phyloP scores from a whole-genome alignment of 2,797 vertebrate species.

The Chaetophractus vellerosus region DNA sequence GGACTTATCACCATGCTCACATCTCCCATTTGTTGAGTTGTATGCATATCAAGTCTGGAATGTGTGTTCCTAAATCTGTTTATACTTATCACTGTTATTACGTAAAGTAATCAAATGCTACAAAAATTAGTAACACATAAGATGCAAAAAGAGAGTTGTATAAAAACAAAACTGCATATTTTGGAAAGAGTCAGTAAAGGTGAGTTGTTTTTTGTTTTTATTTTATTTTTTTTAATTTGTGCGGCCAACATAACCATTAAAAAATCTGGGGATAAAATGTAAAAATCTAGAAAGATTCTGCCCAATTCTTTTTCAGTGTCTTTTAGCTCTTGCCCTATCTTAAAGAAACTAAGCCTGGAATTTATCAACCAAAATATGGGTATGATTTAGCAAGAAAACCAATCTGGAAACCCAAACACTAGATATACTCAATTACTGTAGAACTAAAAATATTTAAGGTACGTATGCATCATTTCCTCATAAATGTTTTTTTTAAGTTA shows the following conservation, averaged over 20 bases:
- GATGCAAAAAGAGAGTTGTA: not conserved
- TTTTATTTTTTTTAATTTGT: not conserved
- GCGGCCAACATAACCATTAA: not conserved
- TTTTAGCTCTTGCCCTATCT: constrained; percentile 5
- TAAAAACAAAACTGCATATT: not conserved
- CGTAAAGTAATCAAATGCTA: not conserved
- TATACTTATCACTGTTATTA: not conserved
- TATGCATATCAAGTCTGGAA: not conserved
- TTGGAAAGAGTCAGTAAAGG: not conserved
- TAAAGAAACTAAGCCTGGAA: constrained; percentile 33
- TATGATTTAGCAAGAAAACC: constrained; percentile 3
- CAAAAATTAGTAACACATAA: not conserved
- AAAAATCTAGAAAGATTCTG: constrained; percentile 4
- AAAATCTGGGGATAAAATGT: not conserved
- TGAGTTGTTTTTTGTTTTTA: not conserved
- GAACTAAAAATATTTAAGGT: constrained; percentile 28
- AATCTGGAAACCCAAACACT: not conserved
- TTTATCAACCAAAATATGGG: not conserved
- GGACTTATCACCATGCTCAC: not conserved
- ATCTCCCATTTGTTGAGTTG: not conserved
- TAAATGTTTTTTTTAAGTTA: not conserved
- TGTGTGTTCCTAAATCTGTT: not conserved
- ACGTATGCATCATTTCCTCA: not conserved
- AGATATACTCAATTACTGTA: not conserved
- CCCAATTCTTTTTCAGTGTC: not conserved